phyloP scores from a whole-genome alignment of 2,113 vertebrate genomes.

The Calonectris borealis region DNA sequence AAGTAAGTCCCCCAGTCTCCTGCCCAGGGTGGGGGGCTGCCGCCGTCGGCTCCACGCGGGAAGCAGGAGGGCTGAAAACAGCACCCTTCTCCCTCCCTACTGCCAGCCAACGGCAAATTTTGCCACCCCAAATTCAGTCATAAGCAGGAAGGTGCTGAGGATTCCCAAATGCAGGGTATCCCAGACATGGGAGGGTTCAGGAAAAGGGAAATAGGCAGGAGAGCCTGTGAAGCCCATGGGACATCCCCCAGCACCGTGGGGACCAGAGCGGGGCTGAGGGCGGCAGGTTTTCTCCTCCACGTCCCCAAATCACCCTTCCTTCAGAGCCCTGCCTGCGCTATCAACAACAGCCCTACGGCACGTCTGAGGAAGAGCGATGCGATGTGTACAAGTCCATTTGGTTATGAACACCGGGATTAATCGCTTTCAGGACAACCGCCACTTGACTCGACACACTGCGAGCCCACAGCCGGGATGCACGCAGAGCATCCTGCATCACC shows the following conservation, averaged over 20 bases:
- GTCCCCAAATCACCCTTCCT: background rate
- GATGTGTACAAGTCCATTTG: background rate
- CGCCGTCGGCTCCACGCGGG: fast-evolving
- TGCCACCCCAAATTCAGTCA: background rate
- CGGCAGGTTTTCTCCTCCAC: fast-evolving
- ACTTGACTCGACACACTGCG: background rate
- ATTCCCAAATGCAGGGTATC: fast-evolving
- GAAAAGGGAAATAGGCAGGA: no score
- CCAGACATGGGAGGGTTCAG: background rate
- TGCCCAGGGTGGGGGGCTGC: background rate
- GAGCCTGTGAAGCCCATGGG: background rate
- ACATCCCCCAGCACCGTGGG: background rate
- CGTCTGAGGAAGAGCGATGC: background rate
- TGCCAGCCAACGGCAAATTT: background rate
- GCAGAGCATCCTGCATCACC: background rate
- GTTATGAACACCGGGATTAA: background rate
- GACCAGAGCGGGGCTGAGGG: no score
- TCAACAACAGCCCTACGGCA: background rate
- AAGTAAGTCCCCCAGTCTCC: background rate
- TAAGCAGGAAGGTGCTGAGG: background rate
- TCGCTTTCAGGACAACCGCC: background rate
- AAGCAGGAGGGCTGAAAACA: background rate
- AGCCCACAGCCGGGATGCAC: background rate
- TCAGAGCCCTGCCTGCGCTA: fast-evolving
- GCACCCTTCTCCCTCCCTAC: background rate